Base-by-base conservation (phyloP, 1,140 invertebrate species). In the Aricia agestis region DNA sequence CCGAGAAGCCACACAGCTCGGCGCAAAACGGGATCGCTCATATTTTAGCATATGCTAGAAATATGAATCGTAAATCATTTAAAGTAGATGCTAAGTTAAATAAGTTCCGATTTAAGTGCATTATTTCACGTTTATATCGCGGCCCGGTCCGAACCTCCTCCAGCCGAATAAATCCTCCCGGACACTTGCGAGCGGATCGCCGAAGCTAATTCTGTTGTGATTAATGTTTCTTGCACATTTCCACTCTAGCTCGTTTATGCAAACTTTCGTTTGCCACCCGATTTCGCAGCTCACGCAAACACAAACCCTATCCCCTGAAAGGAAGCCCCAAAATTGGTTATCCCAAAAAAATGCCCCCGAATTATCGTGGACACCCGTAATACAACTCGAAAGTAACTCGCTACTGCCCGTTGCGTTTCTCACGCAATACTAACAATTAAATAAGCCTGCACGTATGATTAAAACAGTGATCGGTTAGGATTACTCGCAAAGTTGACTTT, bases 171-270 rank as follows among this genome's bases (percentile, higher is more conserved):
- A 91, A 89, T 91, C 85, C 80, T 81, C 71, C 76, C 78, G 86
- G 86, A 91, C 89, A 89, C 77, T 87, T 80, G 77, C 81, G 82
- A 91, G 89, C 84, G 87, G 87, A 91, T 91, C 89, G 87, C 87
- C 85, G 87, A 87, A 89, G 89, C 89, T 91, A 91, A 91, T 91
- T 91, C 84, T 89, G 89, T 89, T 89, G 78, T 91, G 89, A 91
- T 91, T 89, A 91, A 91, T 91, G 89, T 82, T 84, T 76, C 80
- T 85, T 86, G 83, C 85, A 87, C 85, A 87, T 86, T 89, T 88
- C 86, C 86, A 87, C 81, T 82, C 85, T 86, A 88, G 84, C 82
- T 80, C 72, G 80, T 77, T 78, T 72, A 65, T 73, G 68, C 80
- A 74, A 84, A 79, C 70, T 77, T 81, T 72, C 71, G 41, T 66